These are phyloP conservation scores for Diarsia dahlii DNA, from an alignment of 2,888 invertebrate genomes.

Conservation along the genomic window DNA sequence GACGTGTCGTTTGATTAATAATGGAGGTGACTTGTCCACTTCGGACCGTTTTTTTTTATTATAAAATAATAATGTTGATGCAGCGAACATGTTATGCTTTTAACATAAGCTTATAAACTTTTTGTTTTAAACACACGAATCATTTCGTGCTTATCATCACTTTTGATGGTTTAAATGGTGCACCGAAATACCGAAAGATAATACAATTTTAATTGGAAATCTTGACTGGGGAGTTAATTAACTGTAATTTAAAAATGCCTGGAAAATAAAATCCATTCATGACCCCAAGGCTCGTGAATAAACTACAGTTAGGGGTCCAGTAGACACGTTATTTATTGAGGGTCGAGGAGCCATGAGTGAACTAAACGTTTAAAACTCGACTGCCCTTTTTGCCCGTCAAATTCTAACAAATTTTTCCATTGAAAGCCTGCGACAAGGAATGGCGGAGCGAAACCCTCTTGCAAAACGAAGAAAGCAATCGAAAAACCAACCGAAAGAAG, in stretches of 20 bases:
- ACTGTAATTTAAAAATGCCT: no score
- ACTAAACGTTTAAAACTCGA: no score
- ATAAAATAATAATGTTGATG: conserved; percentile 79
- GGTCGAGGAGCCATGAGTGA: no score
- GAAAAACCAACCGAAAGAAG: background rate
- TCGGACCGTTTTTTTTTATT: conserved; percentile 73
- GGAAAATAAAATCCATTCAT: no score
- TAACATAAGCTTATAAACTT: conserved; percentile 71
- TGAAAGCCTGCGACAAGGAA: background rate
- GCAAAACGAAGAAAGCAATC: background rate
- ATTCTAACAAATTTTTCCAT: no score
- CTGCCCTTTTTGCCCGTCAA: no score
- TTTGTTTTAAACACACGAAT: conserved; percentile 50
- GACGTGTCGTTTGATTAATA: conserved; percentile 90
- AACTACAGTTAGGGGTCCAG: no score
- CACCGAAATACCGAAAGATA: background rate
- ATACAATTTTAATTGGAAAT: background rate
- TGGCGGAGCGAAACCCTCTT: background rate
- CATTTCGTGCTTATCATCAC: conserved; percentile 42
- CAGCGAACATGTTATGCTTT: conserved; percentile 83
- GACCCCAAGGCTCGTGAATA: no score
- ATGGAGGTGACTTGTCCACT: conserved; percentile 86
- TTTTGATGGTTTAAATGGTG: conserved; percentile 38
- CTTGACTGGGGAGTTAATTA: background rate
- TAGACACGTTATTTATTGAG: no score